Conservation (phyloP, 2,797 vertebrate species). For the Rhinella marina region DNA sequence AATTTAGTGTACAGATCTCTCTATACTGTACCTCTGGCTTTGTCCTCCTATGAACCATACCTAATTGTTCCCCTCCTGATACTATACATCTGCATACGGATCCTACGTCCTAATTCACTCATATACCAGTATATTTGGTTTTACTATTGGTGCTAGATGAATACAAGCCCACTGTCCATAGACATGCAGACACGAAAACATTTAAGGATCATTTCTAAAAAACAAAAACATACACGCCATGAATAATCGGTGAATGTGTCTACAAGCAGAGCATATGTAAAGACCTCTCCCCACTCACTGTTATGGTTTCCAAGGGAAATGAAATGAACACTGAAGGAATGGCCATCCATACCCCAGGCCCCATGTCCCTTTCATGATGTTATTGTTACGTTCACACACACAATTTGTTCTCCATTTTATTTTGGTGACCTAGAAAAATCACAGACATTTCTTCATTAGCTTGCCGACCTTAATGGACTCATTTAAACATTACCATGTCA, state of each 20-base stretch:
- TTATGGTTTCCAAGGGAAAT: background rate
- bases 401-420: background rate
- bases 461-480: background rate
- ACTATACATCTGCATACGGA: too few relatives aligned
- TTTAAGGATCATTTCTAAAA: constrained; percentile 10
- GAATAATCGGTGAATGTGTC: constrained; percentile 3
- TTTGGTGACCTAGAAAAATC: background rate
- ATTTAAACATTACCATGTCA: background rate
- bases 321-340: background rate
- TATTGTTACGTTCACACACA: background rate
- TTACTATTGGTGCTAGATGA: background rate
- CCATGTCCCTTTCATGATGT: background rate
- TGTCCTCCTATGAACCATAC: too few relatives aligned
- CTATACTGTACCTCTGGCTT: too few relatives aligned
- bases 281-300: background rate
- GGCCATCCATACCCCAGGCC: background rate
- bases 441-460: background rate
- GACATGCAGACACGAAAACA: background rate
- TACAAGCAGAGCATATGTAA: background rate
- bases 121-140: too few relatives aligned
- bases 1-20: too few relatives aligned
- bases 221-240: background rate
- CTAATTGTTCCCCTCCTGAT: too few relatives aligned
- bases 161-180: background rate
- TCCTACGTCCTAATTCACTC: too few relatives aligned